These are phyloP conservation scores for Cephalopholis sonnerati DNA, from an alignment of 2,113 vertebrate species.

Conservation along the genomic window DNA sequence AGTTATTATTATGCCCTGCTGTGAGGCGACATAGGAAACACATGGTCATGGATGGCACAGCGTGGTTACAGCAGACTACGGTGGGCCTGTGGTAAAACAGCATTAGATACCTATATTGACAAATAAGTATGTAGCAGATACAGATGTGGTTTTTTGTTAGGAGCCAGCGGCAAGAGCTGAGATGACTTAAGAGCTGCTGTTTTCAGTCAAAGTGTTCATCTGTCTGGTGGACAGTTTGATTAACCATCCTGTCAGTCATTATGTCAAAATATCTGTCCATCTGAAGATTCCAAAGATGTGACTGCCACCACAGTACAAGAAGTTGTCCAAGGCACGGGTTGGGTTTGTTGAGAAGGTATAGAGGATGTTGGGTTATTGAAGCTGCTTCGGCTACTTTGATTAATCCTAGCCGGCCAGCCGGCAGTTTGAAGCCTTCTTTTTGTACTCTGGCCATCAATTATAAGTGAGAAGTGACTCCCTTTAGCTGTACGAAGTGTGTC, in stretches of 20 bases:
- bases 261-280: background rate
- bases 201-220: background rate
- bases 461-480: background rate
- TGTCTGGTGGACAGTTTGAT: background rate
- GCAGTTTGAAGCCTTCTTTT: background rate
- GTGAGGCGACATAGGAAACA: background rate
- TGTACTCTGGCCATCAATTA: background rate
- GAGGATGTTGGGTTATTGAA: background rate
- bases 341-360: background rate
- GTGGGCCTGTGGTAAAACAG: no score
- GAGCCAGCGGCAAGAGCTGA: background rate
- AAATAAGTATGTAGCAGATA: background rate
- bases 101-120: background rate
- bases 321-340: conserved; percentile 18
- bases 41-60: background rate
- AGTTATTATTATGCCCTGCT: no score
- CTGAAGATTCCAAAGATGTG: background rate
- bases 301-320: conserved; percentile 15
- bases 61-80: background rate
- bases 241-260: background rate
- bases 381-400: conserved; percentile 2
- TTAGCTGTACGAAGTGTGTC: conserved; percentile 5
- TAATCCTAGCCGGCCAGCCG: conserved; percentile 4
- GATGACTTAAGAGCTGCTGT: background rate
- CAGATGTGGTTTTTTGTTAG: background rate